A percentile compares a stretch with the other conserved stretches of the same genome.
phyloP scores from a whole-genome alignment of 2,888 invertebrate genomes.

The Pilophorus perplexus region DNA sequence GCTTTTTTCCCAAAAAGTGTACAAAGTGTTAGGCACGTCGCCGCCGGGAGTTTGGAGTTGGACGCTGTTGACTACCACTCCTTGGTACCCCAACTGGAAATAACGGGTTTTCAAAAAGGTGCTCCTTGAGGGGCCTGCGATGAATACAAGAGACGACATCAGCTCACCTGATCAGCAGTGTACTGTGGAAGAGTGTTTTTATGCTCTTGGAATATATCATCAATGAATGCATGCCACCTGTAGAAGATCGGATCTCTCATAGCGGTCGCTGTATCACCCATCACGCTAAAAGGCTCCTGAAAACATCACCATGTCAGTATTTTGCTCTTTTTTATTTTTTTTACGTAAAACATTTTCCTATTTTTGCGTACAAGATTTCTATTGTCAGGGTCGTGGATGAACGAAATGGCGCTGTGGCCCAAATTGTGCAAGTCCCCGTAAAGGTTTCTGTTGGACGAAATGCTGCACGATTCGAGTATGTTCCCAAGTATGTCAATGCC shows the following conservation, averaged over 20 bases:
- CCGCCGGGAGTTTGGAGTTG: constrained; percentile 58
- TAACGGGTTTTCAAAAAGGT: not conserved
- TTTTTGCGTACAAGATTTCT: constrained; percentile 60
- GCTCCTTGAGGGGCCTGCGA: no score
- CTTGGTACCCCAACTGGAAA: constrained; percentile 63
- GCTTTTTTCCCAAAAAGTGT: constrained; percentile 77
- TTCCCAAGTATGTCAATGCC: constrained; percentile 80
- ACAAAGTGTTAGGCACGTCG: constrained; percentile 57
- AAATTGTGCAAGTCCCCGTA: constrained; percentile 82
- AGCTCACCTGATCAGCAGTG: constrained; percentile 58
- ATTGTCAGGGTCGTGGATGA: constrained; percentile 77
- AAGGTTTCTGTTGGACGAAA: constrained; percentile 66
- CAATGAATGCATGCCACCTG: constrained; percentile 77
- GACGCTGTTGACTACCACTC: constrained; percentile 61
- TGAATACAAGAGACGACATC: not conserved
- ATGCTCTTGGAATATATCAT: constrained; percentile 72
- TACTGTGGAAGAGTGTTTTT: constrained; percentile 71
- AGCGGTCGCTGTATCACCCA: constrained; percentile 79
- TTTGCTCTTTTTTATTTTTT: no score
- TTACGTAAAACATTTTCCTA: not conserved
- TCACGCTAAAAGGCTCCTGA: constrained; percentile 75
- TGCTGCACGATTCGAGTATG: constrained; percentile 69
- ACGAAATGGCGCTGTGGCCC: constrained; percentile 75
- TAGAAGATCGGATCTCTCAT: constrained; percentile 87
- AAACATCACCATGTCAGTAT: no score